Evolutionary conservation across 1,140 invertebrate genomes (phyloP).

Genomic region (Drosophila equinoxialis): DNA sequence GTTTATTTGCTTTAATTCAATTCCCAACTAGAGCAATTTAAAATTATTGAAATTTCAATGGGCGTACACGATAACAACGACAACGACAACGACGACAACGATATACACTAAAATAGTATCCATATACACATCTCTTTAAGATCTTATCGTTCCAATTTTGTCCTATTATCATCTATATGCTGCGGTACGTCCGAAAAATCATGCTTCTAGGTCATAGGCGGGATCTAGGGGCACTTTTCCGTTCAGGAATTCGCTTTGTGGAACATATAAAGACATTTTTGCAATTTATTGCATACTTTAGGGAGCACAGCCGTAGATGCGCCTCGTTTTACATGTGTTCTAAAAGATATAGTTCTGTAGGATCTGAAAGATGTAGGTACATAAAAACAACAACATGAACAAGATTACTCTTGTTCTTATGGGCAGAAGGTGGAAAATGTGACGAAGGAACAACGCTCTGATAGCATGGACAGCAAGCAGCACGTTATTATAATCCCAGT

Average conservation of each 20-base stretch:
- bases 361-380: too few relatives aligned
- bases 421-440: constrained; percentile 69
- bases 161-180: too few relatives aligned
- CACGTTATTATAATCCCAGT: constrained; percentile 77
- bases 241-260: background rate
- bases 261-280: too few relatives aligned
- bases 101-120: too few relatives aligned
- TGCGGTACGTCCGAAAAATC: too few relatives aligned
- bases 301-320: too few relatives aligned
- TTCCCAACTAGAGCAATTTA: constrained; percentile 72
- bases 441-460: constrained; percentile 49
- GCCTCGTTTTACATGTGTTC: too few relatives aligned
- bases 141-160: background rate
- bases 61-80: constrained; percentile 9
- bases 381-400: background rate
- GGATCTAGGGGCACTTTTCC: background rate
- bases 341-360: background rate
- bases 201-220: too few relatives aligned
- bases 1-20: constrained; percentile 70
- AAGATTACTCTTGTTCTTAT: constrained; percentile 15
- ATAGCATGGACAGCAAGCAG: constrained; percentile 51
- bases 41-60: constrained; percentile 78
- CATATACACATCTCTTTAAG: background rate
- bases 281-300: too few relatives aligned
- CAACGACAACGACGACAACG: constrained; percentile 16